Conservation (phyloP, 2,888 invertebrate species). For the Cylloceria caligata region DNA sequence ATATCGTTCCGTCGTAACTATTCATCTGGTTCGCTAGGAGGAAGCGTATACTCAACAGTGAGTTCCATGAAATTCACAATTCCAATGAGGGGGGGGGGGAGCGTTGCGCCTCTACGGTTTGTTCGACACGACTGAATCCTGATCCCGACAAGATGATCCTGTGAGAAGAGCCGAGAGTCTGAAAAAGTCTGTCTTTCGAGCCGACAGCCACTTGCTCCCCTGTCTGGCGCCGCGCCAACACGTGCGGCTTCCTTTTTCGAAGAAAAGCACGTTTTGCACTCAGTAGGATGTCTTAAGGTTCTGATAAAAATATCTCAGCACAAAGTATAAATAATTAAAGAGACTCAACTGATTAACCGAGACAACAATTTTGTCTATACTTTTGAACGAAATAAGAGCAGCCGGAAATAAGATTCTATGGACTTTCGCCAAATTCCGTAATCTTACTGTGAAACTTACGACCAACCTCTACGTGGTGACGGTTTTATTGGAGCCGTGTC, state of each 20-base stretch:
- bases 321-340: slow-evolving; percentile 4
- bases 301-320: slow-evolving; percentile 14
- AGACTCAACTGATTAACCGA: background rate
- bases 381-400: background rate
- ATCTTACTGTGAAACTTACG: background rate
- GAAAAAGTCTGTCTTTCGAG: slow-evolving; percentile 39
- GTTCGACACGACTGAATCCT: slow-evolving; percentile 9
- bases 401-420: background rate
- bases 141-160: slow-evolving; percentile 35
- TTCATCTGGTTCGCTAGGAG: slow-evolving; percentile 31
- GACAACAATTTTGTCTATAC: background rate
- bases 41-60: slow-evolving; percentile 29
- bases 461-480: background rate
- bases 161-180: slow-evolving; percentile 33
- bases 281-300: background rate
- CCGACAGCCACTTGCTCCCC: slow-evolving; percentile 59
- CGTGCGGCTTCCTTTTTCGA: slow-evolving; percentile 58
- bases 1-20: slow-evolving; percentile 48
- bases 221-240: slow-evolving; percentile 61
- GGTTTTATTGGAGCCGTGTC: background rate
- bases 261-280: slow-evolving; percentile 50
- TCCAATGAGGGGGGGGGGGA: slow-evolving; percentile 33
- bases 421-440: background rate
- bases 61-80: slow-evolving; percentile 62
- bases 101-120: slow-evolving; percentile 5